These are phyloP conservation scores for Pantherophis guttatus DNA, from an alignment of 2,113 vertebrate genomes.

Conservation along the genomic window DNA sequence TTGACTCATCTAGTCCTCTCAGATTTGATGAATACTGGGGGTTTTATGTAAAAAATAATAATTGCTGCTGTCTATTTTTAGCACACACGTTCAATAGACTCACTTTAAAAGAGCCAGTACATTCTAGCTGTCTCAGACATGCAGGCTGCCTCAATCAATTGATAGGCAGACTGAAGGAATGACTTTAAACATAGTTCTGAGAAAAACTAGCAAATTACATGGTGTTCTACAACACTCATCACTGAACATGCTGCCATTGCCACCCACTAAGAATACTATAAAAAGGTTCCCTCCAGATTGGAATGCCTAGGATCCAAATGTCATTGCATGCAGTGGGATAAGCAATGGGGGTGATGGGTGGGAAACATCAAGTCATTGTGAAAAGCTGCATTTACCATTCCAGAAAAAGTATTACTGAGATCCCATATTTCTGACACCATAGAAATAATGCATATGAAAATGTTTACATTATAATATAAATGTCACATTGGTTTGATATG, in stretches of 20 bases:
- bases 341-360: constrained; percentile 52
- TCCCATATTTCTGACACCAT: neutral
- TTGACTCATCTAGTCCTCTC: constrained; percentile 3
- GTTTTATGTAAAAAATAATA: neutral
- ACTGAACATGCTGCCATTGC: constrained; percentile 63
- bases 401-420: constrained; percentile 4
- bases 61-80: neutral
- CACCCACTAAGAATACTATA: constrained; percentile 73
- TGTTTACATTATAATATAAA: neutral
- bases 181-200: constrained; percentile 58
- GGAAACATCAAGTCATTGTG: constrained; percentile 24
- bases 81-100: neutral
- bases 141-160: constrained; percentile 35
- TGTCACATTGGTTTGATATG: neutral
- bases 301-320: constrained; percentile 74
- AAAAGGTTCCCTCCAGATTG: constrained; percentile 75
- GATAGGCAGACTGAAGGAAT: constrained; percentile 42
- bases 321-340: constrained; percentile 59
- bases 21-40: neutral
- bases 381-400: constrained; percentile 40
- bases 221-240: constrained; percentile 68
- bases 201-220: constrained; percentile 67
- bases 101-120: constrained; percentile 2
- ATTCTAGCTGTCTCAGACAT: constrained; percentile 28
- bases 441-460: neutral